Conservation (phyloP, 30 jellyfish, hydroid and myxozoan genomes). For the Pelagia noctiluca region DNA sequence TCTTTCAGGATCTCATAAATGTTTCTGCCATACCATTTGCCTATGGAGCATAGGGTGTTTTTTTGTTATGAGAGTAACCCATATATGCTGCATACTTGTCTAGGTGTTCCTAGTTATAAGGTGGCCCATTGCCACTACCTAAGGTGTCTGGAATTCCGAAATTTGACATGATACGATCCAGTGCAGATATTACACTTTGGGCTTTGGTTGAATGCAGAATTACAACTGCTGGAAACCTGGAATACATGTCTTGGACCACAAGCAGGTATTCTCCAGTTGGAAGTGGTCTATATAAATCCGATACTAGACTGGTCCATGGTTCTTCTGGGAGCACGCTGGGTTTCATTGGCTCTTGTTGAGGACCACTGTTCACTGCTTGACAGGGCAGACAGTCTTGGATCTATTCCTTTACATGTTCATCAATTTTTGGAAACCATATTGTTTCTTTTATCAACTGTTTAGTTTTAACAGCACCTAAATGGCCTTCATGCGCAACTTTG, state of each 20-base stretch:
- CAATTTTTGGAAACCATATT: slow-evolving; percentile 60
- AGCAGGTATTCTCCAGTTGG: no score
- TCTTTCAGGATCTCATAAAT: no score
- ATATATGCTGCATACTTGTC: no score
- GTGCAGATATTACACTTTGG: slow-evolving; percentile 43
- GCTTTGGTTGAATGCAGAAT: slow-evolving; percentile 63
- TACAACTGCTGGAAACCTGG: slow-evolving; percentile 71
- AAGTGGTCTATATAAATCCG: slow-evolving; percentile 63
- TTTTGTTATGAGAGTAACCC: no score
- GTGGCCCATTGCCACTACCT: slow-evolving; percentile 53
- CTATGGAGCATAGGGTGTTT: no score
- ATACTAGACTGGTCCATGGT: slow-evolving; percentile 44
- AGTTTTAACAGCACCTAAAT: no score
- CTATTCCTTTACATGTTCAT: slow-evolving; percentile 17
- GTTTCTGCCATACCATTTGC: no score
- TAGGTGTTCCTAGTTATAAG: slow-evolving; percentile 40
- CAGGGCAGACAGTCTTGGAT: slow-evolving; percentile 56
- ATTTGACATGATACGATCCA: slow-evolving; percentile 32
- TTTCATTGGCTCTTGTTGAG: slow-evolving; percentile 33
- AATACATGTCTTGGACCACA: no score
- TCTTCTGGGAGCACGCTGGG: slow-evolving; percentile 48
- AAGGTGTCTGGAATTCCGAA: slow-evolving; percentile 21
- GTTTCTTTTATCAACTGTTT: slow-evolving; percentile 27
- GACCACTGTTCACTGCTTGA: slow-evolving; percentile 44
- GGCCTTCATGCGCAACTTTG: no score